Conservation (phyloP, 2,113 vertebrate genomes). For the Micronycteris hirsuta region DNA sequence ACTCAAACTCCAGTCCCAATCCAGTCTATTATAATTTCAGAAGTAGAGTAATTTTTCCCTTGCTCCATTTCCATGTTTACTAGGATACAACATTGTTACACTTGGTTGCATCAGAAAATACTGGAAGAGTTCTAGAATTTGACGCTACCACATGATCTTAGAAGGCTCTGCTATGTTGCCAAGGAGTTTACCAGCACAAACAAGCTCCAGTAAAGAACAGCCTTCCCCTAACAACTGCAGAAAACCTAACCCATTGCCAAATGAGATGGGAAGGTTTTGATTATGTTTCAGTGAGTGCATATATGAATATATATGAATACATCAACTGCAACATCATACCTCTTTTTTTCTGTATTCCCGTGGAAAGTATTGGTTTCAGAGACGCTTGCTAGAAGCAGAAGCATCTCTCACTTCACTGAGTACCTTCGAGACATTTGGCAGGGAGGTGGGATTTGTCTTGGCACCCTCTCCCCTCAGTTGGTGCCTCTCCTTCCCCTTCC, state of each 20-base stretch:
- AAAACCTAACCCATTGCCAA: slow-evolving; percentile 13
- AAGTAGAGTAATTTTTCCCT: slow-evolving; percentile 75
- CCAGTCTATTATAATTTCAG: slow-evolving; percentile 69
- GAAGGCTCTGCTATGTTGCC: slow-evolving; percentile 73
- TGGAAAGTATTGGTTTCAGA: slow-evolving; percentile 49
- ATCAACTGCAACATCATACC: not conserved
- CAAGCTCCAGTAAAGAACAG: slow-evolving; percentile 59
- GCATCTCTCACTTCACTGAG: slow-evolving; percentile 6
- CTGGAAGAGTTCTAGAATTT: slow-evolving; percentile 70
- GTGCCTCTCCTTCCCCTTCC: slow-evolving; percentile 30
- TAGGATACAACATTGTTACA: slow-evolving; percentile 77
- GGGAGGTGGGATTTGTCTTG: slow-evolving; percentile 47
- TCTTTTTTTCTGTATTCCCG: not conserved
- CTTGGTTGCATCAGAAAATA: slow-evolving; percentile 82
- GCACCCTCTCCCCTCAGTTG: not conserved
- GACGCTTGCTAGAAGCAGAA: not conserved
- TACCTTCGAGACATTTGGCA: not conserved
- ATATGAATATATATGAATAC: not conserved
- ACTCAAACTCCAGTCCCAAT: slow-evolving; percentile 61
- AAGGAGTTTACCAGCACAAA: slow-evolving; percentile 80
- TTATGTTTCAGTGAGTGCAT: not conserved
- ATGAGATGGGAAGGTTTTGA: slow-evolving; percentile 1
- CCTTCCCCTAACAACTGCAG: slow-evolving; percentile 38
- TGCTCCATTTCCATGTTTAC: slow-evolving; percentile 77
- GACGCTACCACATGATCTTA: slow-evolving; percentile 67